Base-by-base conservation (phyloP, 2,113 vertebrate genomes). In the Pseudopodoces humilis region DNA sequence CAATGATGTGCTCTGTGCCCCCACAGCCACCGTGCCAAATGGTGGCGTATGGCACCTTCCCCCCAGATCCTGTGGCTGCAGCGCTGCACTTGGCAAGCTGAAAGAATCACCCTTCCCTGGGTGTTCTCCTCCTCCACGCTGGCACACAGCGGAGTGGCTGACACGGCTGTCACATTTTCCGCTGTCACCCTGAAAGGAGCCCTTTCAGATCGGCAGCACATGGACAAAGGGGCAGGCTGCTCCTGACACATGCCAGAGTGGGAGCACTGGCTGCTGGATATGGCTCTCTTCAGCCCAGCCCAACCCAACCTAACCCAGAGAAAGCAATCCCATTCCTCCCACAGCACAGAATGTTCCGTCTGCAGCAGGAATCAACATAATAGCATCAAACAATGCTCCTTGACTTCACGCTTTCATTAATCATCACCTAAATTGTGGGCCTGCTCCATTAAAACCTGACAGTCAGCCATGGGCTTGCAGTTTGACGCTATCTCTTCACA, bases 1-100 rank as follows among this genome's bases (percentile, higher is more conserved):
- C 98, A 99, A 98, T 63, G 77, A 72, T 11, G 53, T 16, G 80
- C 97, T 98, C 95, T 98, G 97, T 98, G 88, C 94, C 97, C 63
- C 71, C 2, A 2, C 15, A 2, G 67, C 70, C 35, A 11, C 24
- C 8, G 2, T 92, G 96, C 98, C 96, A 97, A 97, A 92, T 55
- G 79, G 93, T 20, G 85, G 92, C 98, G 98, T 97, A 98, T 97
- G 97, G 96, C 44, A 1, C 74, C 88, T 82, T 95, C 76, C 91
- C 62, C 27, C 53, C 41, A 83, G 94, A 86, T 41, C 35, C 43
- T 2, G 4, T 15, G 70, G 91, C 96, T 95, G 80, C 23, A 60
- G 91, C 16, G 5, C 88, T 96, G 81, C 96, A 69, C 93, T 90
- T 94, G 93, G 95, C 96, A 91, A 92, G 72, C 64, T 3, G 1